Evolutionary conservation across 2,113 vertebrate species (phyloP).

Genomic region (Echinops telfairi): DNA sequence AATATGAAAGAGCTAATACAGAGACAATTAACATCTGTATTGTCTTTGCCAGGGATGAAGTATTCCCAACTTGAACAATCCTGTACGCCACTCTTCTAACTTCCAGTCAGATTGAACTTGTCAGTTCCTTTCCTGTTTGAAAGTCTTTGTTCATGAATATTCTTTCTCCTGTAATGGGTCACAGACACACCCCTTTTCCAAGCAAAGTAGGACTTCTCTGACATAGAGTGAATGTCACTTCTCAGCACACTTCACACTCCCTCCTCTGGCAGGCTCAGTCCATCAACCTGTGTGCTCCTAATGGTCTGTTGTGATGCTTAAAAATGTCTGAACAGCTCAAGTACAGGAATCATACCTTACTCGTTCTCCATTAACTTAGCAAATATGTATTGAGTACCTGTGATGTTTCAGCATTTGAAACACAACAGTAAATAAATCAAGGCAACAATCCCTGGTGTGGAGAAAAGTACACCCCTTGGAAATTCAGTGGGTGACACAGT

Average conservation of each 20-base stretch:
- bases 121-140: background rate
- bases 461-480: background rate
- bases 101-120: background rate
- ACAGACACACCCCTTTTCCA: background rate
- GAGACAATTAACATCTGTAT: background rate
- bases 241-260: background rate
- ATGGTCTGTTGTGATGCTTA: background rate
- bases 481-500: background rate
- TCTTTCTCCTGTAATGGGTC: background rate
- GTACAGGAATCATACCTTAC: background rate
- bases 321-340: background rate
- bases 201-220: background rate
- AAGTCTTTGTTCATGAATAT: background rate
- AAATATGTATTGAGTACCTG: background rate
- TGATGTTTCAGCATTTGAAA: background rate
- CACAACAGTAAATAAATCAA: background rate
- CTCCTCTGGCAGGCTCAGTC: background rate
- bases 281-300: background rate
- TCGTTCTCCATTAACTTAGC: background rate
- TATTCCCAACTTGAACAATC: background rate
- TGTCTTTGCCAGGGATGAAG: background rate
- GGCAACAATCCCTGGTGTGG: background rate
- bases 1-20: background rate
- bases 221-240: background rate
- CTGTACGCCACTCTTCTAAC: background rate